Evolutionary conservation across 2,888 invertebrate genomes (phyloP), one percentile per base, ranked within the genome.

Genomic region (Thyatira batis): DNA sequence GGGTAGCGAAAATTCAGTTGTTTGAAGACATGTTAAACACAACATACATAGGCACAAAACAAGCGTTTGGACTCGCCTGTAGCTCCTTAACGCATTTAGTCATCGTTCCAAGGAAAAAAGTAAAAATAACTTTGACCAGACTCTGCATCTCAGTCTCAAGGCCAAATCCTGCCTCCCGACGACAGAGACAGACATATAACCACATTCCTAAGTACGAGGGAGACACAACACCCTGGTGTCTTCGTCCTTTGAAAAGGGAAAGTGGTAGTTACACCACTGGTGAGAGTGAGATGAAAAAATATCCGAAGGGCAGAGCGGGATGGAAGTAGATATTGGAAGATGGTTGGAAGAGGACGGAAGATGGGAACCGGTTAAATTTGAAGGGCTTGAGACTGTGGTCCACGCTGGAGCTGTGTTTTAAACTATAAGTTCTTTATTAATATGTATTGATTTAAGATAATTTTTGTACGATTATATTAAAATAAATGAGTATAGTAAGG

Each of bases 181-280:
- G 76, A 83, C n/a, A 61, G 71, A 63, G 83, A 89, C 65, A 33
- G 39, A 65, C 0, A 71, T 73, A 82, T 45, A 5, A 52, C 51
- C 17, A 11, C 1, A 28, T 10, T 10, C 0, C 11, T 17, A 45
- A 0, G 69, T 1, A 8, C 1, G 67, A 89, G 21, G 65, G 67
- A 58, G 85, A 86, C 50, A 46, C 33, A 33, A 44, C 28, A 69
- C 51, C 60, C 61, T 66, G 72, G 84, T 84, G 87, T 88, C 89
- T 91, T 91, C 92, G 91, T 90, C 89, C 90, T 90, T 91, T 91
- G 80, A 90, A 92, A 91, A 92, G 90, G 92, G 92, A 92, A 92
- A 91, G 92, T 92, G 89, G 85, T 88, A 85, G 80, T 84, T 77
- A 73, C 64, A 76, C 78, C 84, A 77, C 76, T 79, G 83, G 91